A percentile compares a stretch with the other conserved stretches of the same genome.
Evolutionary conservation across 92 coral and sea anemone species (phyloP).

Genomic region (Blastomussa wellsi): DNA sequence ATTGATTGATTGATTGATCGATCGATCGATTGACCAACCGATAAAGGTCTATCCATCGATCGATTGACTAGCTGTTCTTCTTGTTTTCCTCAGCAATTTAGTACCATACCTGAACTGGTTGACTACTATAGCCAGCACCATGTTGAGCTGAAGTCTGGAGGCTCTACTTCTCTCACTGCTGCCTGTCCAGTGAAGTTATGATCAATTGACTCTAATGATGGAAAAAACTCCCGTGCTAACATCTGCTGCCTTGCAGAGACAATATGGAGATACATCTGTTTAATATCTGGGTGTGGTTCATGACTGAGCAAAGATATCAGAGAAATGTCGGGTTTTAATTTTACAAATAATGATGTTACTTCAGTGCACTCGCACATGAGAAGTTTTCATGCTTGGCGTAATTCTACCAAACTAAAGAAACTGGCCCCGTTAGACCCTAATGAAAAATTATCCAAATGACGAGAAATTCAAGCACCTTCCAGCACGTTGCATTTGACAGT

Average conservation of each 20-base stretch:
- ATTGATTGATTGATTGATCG: not conserved
- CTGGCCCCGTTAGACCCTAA: too few relatives aligned
- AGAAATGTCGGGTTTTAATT: not conserved
- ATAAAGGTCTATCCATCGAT: not conserved
- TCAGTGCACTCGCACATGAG: too few relatives aligned
- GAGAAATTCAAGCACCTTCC: not conserved
- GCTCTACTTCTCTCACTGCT: slow-evolving; percentile 66
- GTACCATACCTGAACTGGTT: slow-evolving; percentile 62
- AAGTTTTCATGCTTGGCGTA: not conserved
- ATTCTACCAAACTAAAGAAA: not conserved
- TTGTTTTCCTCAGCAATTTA: slow-evolving; percentile 59
- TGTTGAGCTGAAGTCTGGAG: slow-evolving; percentile 75
- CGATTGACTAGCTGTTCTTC: not conserved
- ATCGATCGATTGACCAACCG: not conserved
- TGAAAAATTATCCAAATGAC: too few relatives aligned
- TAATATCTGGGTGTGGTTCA: not conserved
- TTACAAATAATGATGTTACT: not conserved
- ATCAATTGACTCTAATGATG: not conserved
- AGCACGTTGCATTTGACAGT: not conserved
- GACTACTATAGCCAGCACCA: slow-evolving; percentile 61
- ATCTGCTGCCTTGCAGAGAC: not conserved
- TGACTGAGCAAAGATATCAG: not conserved
- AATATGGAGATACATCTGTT: not conserved
- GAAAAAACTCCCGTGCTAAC: not conserved
- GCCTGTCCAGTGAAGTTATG: slow-evolving; percentile 50